A percentile compares a stretch with the other conserved stretches of the same genome.
Conservation (phyloP, 2,113 vertebrate species). For the Vombatus ursinus region DNA sequence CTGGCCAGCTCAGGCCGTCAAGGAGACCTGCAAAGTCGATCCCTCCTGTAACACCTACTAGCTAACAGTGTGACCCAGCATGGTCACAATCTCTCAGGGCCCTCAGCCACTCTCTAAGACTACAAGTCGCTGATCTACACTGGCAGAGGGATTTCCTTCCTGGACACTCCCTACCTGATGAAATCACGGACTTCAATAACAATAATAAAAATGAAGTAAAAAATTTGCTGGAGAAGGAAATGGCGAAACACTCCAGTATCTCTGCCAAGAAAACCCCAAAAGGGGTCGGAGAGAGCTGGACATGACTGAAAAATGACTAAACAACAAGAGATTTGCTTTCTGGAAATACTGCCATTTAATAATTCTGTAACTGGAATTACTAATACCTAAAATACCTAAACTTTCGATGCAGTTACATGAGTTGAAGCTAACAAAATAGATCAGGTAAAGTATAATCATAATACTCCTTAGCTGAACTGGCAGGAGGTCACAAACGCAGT, state of each 20-base stretch:
- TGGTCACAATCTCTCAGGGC: not conserved
- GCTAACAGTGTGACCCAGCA: not conserved
- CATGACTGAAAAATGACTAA: not conserved
- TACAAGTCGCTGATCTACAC: not conserved
- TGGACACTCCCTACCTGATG: not conserved
- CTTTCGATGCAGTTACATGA: not conserved
- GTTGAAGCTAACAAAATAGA: not conserved
- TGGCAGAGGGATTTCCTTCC: not conserved
- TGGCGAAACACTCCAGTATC: not conserved
- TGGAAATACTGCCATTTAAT: not conserved
- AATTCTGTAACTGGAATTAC: not conserved
- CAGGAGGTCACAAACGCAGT: not conserved
- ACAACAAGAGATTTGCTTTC: not conserved
- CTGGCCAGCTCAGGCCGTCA: not conserved
- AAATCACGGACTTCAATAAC: not conserved
- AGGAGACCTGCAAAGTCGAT: not conserved
- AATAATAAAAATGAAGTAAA: not conserved
- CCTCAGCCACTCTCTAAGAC: not conserved
- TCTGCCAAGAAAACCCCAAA: not conserved
- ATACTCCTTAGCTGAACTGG: conserved; percentile 1
- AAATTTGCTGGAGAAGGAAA: not conserved
- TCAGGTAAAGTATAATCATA: not conserved
- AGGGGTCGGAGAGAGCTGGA: not conserved
- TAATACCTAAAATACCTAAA: not conserved
- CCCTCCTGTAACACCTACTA: not conserved